phyloP scores from a whole-genome alignment of 1,140 invertebrate species.

The Marisa cornuarietis region DNA sequence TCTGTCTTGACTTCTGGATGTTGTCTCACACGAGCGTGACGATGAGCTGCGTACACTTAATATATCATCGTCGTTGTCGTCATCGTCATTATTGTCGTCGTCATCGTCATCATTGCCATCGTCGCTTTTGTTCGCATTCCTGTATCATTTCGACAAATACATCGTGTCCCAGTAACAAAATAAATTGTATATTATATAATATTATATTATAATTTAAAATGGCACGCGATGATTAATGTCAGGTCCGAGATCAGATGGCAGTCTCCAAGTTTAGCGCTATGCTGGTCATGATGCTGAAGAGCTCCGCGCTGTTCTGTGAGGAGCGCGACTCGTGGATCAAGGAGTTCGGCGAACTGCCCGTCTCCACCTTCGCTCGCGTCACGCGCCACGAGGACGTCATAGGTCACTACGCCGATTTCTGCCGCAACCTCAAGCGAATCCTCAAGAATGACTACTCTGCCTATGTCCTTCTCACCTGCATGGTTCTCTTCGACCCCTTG shows the following conservation, averaged over 20 bases:
- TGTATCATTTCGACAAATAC: too few species aligned
- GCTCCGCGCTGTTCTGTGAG: slow-evolving; percentile 2
- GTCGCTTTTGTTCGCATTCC: too few species aligned
- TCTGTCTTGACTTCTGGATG: too few species aligned
- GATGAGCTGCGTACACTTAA: too few species aligned
- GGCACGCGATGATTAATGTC: background rate
- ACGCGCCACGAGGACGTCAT: background rate
- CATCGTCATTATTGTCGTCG: too few species aligned
- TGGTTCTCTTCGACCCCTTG: background rate
- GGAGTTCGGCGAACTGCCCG: slow-evolving; percentile 7
- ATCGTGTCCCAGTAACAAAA: too few species aligned
- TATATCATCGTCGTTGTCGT: too few species aligned
- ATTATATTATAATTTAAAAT: too few species aligned
- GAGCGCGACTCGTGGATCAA: slow-evolving; percentile 10
- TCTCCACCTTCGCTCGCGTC: background rate
- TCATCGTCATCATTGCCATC: too few species aligned
- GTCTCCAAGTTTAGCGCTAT: background rate
- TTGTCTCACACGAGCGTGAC: too few species aligned
- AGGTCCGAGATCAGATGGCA: slow-evolving; percentile 2
- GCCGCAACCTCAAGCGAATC: slow-evolving; percentile 13
- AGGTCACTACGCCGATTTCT: background rate
- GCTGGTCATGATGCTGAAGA: slow-evolving; percentile 12
- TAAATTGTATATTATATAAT: too few species aligned
- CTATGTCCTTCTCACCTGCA: slow-evolving; percentile 2
- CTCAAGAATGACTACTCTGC: slow-evolving; percentile 8